These are phyloP conservation scores for Neomorphus geoffroyi DNA, from an alignment of 2,797 vertebrate genomes.

Conservation along the genomic window DNA sequence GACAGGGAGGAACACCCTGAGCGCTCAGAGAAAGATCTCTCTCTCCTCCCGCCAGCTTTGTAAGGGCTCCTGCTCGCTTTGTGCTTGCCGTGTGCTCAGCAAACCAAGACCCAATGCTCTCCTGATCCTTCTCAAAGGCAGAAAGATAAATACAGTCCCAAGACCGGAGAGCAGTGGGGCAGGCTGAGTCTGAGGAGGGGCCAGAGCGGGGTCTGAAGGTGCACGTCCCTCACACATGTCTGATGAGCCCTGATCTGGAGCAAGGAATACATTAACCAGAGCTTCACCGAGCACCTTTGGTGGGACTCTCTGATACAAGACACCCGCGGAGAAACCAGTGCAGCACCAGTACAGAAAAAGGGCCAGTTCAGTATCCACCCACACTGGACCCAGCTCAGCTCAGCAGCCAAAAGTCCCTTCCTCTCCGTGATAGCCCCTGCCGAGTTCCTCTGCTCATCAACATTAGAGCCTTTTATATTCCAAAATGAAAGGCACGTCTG, in stretches of 20 bases:
- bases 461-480: not conserved
- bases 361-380: rapidly evolving
- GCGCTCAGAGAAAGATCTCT: not conserved
- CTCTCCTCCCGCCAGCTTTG: not conserved
- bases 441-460: not conserved
- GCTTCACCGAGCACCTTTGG: not conserved
- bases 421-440: not conserved
- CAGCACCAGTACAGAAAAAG: too few relatives aligned
- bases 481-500: not conserved
- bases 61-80: not conserved
- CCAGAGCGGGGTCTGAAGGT: not conserved
- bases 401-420: not conserved
- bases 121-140: not conserved
- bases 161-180: not conserved
- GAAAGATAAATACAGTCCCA: not conserved
- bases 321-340: too few relatives aligned
- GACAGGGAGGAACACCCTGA: not conserved
- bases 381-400: not conserved
- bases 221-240: rapidly evolving
- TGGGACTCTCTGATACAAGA: not conserved
- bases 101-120: rapidly evolving
- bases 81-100: not conserved
- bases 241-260: not conserved
- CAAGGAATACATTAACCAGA: not conserved
- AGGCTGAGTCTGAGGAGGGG: not conserved